Evolutionary conservation across 1,140 invertebrate species (phyloP), one percentile per base, ranked within the genome.

Genomic region (Trissolcus basalis): DNA sequence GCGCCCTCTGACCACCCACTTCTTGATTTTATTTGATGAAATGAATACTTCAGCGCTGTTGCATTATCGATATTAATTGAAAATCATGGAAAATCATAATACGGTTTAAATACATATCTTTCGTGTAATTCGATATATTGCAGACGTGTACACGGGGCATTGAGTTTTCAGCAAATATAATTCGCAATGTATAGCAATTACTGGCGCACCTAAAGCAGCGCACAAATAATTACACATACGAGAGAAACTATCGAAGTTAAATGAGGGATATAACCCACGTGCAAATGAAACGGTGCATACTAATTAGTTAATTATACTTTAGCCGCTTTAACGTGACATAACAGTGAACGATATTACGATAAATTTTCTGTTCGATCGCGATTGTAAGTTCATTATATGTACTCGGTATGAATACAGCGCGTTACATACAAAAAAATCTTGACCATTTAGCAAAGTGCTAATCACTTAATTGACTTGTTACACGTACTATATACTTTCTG

Each of bases 241-340:
- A 64, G 76, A 65, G 76, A 69, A 73, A 73, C 69, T 63, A 73
- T 78, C 69, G 76, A 73, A 73, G 70, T 73, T 78, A 78, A 78
- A 78, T 78, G 76, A 70, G 65, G 65, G 69, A 78, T 73, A 73
- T 69, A 73, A 51, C 59, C 59, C 51, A 60, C 65, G 69, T 78
- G 60, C 65, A 70, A 78, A 73, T 73, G 76, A 73, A 77, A 77
- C 65, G 64, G 59, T 65, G 76, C 76, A 78, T 78, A 73, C 76
- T 73, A 78, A 78, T 78, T 72, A 77, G 68, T 69, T 63, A 77
- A 77, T 77, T 77, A 70, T 77, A 68, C 61, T 71, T 71, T 51
- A 48, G 51, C 43, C 56, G 50, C 15, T 77, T 77, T 48, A 35
- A 36, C n/a, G 14, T 50, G 67, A 77, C 50, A 67, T 65, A 65